These are phyloP conservation scores for Larimichthys crocea DNA, from an alignment of 2,113 vertebrate genomes.

Conservation along the genomic window DNA sequence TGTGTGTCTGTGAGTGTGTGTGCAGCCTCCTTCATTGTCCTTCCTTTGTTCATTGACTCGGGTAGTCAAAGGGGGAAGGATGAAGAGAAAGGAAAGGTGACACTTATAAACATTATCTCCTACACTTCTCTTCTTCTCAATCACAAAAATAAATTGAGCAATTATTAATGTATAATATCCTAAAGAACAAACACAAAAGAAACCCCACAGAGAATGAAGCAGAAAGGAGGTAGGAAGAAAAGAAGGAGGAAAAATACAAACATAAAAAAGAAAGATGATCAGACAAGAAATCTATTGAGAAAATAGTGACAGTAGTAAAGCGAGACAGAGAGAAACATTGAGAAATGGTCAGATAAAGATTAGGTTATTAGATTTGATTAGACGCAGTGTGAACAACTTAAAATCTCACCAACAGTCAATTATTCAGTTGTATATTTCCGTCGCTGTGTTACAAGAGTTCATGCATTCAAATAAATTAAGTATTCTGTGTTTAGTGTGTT, in stretches of 20 bases:
- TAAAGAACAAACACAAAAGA: background rate
- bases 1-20: conserved; percentile 2
- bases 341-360: too few species aligned
- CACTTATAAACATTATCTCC: background rate
- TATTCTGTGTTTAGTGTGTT: too few species aligned
- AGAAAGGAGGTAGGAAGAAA: background rate
- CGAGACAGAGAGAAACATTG: too few species aligned
- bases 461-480: too few species aligned
- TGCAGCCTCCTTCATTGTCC: conserved; percentile 29
- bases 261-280: background rate
- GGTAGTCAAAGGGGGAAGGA: background rate
- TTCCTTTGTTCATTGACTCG: conserved; percentile 52
- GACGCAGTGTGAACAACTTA: too few species aligned
- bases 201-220: background rate
- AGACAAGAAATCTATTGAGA: background rate
- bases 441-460: too few species aligned
- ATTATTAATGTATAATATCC: background rate
- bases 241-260: background rate
- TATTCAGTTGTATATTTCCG: too few species aligned
- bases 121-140: background rate
- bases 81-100: conserved; percentile 1
- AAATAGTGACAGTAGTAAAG: background rate
- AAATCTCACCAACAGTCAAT: too few species aligned
- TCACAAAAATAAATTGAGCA: background rate
- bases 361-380: too few species aligned